These are phyloP conservation scores for Empis stercorea DNA, from an alignment of 2,888 invertebrate genomes.

Conservation along the genomic window DNA sequence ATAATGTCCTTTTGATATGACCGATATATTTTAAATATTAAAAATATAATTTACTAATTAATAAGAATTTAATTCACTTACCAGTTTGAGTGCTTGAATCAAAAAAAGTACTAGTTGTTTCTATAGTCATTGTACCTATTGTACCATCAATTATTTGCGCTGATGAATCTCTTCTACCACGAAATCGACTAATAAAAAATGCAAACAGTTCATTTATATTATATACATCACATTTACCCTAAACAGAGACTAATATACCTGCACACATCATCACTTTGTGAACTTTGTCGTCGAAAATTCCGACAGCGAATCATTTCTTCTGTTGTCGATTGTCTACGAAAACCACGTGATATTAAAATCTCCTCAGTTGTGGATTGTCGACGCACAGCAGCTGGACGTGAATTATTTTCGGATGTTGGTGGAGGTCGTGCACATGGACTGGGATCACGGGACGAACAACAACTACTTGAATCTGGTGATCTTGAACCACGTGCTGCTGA, in stretches of 20 bases:
- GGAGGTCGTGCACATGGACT: slow-evolving; percentile 59
- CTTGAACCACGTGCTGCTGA: slow-evolving; percentile 53
- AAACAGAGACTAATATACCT: slow-evolving; percentile 32
- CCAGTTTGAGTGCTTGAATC: slow-evolving; percentile 89
- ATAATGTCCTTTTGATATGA: too few relatives aligned
- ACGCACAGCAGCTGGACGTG: slow-evolving; percentile 63
- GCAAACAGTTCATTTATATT: background rate
- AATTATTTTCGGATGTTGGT: slow-evolving; percentile 39
- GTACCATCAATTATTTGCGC: slow-evolving; percentile 87
- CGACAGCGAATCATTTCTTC: slow-evolving; percentile 88
- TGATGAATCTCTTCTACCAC: slow-evolving; percentile 54
- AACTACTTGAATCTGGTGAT: slow-evolving; percentile 61
- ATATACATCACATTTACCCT: background rate
- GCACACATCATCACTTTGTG: slow-evolving; percentile 72
- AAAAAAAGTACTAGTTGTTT: slow-evolving; percentile 83
- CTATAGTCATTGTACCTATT: slow-evolving; percentile 83
- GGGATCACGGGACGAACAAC: slow-evolving; percentile 67
- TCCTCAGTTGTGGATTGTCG: slow-evolving; percentile 86
- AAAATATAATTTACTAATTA: too few relatives aligned
- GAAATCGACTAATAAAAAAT: slow-evolving; percentile 23
- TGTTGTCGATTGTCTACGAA: slow-evolving; percentile 78
- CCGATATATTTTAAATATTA: too few relatives aligned
- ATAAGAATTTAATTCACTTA: too few relatives aligned
- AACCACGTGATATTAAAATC: slow-evolving; percentile 79
- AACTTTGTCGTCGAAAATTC: slow-evolving; percentile 80